Percentiles rank a stretch among this genome's conserved stretches.
Conservation (phyloP, 2,797 vertebrate species). For the Poecile montanus region DNA sequence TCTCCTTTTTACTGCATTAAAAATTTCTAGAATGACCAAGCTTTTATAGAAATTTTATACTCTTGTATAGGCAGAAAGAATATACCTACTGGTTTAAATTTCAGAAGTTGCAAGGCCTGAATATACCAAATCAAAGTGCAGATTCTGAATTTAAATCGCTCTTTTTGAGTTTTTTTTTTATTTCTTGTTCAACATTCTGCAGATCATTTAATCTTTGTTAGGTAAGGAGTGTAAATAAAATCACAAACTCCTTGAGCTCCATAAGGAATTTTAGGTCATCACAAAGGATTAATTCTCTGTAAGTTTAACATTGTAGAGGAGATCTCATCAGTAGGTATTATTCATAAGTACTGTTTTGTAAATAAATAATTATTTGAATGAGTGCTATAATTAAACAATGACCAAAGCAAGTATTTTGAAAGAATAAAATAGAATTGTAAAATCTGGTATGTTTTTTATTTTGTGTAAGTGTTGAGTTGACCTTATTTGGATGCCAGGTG, state of each 20-base stretch:
- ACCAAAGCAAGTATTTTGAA: not conserved
- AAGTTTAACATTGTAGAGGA: not conserved
- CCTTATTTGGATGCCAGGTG: not conserved
- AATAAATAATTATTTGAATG: not conserved
- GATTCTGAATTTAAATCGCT: not conserved
- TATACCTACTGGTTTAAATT: not conserved
- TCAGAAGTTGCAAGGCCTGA: not conserved
- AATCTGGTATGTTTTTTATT: not conserved
- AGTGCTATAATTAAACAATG: not conserved
- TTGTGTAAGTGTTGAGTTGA: not conserved
- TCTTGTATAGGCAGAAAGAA: not conserved
- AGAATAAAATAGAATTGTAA: not conserved
- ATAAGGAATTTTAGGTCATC: not conserved
- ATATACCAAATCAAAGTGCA: not conserved
- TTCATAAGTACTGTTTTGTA: not conserved
- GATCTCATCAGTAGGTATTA: not conserved
- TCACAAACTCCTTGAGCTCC: accelerated
- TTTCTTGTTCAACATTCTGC: not conserved
- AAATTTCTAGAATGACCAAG: not conserved
- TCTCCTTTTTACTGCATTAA: not conserved
- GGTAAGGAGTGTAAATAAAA: not conserved
- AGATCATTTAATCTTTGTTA: not conserved
- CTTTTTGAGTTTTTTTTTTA: not conserved
- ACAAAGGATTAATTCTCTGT: not conserved
- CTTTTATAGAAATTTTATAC: not conserved